Evolutionary conservation across 1,140 invertebrate species (phyloP), one percentile per base, ranked within the genome.

Genomic region (Octopus bimaculoides): DNA sequence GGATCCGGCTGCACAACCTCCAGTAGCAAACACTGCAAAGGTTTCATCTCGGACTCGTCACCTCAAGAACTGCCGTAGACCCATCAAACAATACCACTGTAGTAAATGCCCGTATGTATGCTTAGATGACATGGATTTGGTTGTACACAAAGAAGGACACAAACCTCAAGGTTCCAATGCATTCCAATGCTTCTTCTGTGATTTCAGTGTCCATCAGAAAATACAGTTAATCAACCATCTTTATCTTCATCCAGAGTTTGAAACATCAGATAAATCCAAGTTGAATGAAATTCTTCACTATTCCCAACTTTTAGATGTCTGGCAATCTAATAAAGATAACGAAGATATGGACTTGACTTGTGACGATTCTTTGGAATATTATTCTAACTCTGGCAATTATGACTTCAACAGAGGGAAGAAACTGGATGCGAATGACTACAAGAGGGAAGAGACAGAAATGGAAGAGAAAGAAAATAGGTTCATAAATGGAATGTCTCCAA

Each of bases 51-150:
- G 84, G 74, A 86, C 85, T 9, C 69, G 84, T 41, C 83, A 86
- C 55, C 80, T 86, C 52, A 89, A 87, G 75, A 85, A 87, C 77
- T 80, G 86, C 5, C 80, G 88, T 7, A 89, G 87, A 77, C 84
- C 83, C 54, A 81, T 86, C 5, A 88, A 87, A 66, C 83, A 85
- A 77, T 85, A 87, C 77, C 80, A 83, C 26, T 89, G 88, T 77
- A 56, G 78, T 20, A 84, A 84, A 75, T 89, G 88, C 77, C 79
- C 81, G 10, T 89, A 84, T 81, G 84, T 85, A 4, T 88, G 86
- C 77, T 84, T 86, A 71, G 86, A 84, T 61, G 83, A 82, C 56
- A 79, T 81, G 5, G 82, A 82, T 14, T 80, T 89, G 26, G 82
- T 84, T 9, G 80, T 83, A 12, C 88, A 89, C 77, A 85, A 86